phyloP scores from a whole-genome alignment of 2,888 invertebrate genomes.

The Argyresthia albistria region DNA sequence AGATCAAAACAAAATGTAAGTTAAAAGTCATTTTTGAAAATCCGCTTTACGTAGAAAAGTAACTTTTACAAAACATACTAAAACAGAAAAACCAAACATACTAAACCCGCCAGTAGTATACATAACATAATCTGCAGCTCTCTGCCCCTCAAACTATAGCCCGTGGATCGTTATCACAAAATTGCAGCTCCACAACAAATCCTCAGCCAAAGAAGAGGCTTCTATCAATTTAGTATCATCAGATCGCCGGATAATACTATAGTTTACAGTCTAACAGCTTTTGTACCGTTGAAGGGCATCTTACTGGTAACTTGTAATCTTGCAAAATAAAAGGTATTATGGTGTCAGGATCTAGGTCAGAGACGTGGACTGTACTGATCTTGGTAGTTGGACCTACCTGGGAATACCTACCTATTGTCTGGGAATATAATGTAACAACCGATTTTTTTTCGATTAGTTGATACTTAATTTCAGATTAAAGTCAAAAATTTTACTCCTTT shows the following conservation, averaged over 20 bases:
- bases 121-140: too few species aligned
- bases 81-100: too few species aligned
- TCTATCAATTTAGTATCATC: constrained; percentile 1
- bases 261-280: neutral
- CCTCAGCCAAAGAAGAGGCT: too few species aligned
- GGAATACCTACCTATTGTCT: too few species aligned
- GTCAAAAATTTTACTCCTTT: too few species aligned
- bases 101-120: too few species aligned
- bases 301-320: constrained; percentile 7
- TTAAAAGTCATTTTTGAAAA: neutral
- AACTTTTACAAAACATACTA: neutral
- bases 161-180: neutral
- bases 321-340: constrained; percentile 9
- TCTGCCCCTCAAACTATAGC: neutral
- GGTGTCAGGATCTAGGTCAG: constrained; percentile 9
- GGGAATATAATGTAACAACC: too few species aligned
- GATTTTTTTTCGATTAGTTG: too few species aligned
- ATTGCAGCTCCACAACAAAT: neutral
- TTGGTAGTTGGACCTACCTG: too few species aligned
- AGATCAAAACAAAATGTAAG: too few species aligned
- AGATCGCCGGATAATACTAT: neutral
- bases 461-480: too few species aligned
- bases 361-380: too few species aligned
- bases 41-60: neutral
- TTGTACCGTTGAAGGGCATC: constrained; percentile 3